Evolutionary conservation across 2,113 vertebrate species (phyloP), one percentile per base, ranked within the genome.

Genomic region (Phrynosoma blainvillii): DNA sequence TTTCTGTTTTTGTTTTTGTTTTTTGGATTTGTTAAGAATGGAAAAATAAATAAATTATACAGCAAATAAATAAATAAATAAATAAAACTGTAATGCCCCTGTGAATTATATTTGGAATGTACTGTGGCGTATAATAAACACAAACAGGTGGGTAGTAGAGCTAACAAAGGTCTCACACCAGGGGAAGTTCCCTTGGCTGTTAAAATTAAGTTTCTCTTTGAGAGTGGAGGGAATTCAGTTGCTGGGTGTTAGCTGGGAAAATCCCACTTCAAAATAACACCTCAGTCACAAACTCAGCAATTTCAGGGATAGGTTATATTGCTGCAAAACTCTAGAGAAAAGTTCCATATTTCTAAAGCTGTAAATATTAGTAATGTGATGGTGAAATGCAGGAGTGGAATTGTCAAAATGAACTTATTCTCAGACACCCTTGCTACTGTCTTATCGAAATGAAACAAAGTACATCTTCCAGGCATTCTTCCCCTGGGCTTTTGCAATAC

Each of bases 191-290:
- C 42, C 20, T 42, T 54, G 83, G 83, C 93, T 94, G 92, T 95
- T 95, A 90, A 92, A 84, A 76, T 92, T 82, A 70, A 84, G 87
- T 62, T 74, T 73, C 10, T 79, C 3, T 90, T 90, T 91, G 90
- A 92, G 27, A 84, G 16, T 14, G 8, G 21, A 40, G 5, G 36
- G 56, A 59, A 11, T 59, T 11, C 56, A 59, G 56, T 59, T 59
- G 25, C 25, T 52, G 27, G 4, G 47, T 47, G 47, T 47, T 47
- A 47, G 47, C 47, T 47, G 47, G 47, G 81, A 23, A 83, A 83
- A 42, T 52, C 65, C 81, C 20, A 13, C n/a, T 71, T 47, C 66
- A 83, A 25, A 81, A n/a, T 59, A 59, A 13, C 14, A 59, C 56
- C 47, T 47, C 47, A 47, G 47, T 47, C 47, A 47, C 47, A 47